phyloP scores from a whole-genome alignment of 1,140 invertebrate genomes.

The Temnothorax longispinosus region DNA sequence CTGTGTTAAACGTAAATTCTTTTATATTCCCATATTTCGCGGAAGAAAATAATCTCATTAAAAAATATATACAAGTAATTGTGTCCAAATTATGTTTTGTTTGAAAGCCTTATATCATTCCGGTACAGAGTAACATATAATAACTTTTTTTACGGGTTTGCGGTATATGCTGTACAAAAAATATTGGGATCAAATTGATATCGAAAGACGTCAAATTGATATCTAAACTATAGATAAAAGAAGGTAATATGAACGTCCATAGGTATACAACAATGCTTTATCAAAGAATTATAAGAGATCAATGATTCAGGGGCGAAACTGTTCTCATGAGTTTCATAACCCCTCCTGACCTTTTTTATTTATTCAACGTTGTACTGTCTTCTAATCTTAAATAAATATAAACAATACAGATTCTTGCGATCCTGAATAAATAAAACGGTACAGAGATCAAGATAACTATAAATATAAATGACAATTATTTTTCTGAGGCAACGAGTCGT shows the following conservation, averaged over 20 bases:
- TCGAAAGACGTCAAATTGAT: neutral
- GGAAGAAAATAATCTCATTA: neutral
- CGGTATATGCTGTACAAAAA: neutral
- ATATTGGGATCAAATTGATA: neutral
- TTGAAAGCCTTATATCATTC: neutral
- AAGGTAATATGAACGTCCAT: neutral
- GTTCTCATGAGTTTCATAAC: neutral
- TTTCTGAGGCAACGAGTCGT: neutral
- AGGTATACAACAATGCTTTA: neutral
- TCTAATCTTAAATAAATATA: neutral
- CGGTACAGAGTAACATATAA: neutral
- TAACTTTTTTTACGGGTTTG: neutral
- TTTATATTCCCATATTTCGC: neutral
- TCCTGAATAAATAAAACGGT: neutral
- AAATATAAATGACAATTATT: neutral
- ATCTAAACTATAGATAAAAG: neutral
- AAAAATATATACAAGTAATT: neutral
- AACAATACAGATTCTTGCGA: neutral
- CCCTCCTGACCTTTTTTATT: neutral
- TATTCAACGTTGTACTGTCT: neutral
- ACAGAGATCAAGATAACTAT: neutral
- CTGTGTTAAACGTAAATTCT: slow-evolving; percentile 86
- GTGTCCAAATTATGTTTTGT: neutral
- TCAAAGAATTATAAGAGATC: neutral
- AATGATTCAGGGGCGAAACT: neutral